Evolutionary conservation across 2,113 vertebrate species (phyloP).

Genomic region (Castor canadensis): DNA sequence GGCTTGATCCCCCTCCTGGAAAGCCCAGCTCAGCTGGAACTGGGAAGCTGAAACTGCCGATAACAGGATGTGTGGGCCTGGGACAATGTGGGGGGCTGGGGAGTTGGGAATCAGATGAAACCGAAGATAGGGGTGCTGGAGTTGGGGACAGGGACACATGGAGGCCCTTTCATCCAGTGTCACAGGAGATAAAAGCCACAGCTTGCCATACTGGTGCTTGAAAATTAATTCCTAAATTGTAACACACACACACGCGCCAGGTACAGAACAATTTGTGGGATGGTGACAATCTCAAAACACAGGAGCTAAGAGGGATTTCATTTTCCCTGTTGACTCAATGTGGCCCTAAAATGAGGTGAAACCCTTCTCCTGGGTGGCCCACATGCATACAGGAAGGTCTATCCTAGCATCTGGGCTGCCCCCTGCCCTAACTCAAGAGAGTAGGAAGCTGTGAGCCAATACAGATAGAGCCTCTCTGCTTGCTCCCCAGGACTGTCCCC

Average conservation of each 20-base stretch:
- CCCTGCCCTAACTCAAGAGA: not conserved
- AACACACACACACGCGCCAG: not conserved
- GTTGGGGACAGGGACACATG: not conserved
- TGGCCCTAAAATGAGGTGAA: not conserved
- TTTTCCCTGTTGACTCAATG: not conserved
- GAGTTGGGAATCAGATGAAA: not conserved
- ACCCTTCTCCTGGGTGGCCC: not conserved
- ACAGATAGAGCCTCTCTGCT: not conserved
- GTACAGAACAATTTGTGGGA: not conserved
- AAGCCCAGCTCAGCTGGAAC: not conserved
- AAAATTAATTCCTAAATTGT: not conserved
- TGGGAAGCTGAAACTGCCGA: conserved; percentile 52
- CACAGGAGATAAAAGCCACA: conserved; percentile 50
- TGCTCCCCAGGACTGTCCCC: conserved; percentile 93
- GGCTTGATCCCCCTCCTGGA: not conserved
- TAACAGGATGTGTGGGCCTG: not conserved
- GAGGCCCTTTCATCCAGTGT: not conserved
- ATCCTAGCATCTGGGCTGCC: rapidly evolving
- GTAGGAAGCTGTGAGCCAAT: not conserved
- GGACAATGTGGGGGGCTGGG: not conserved
- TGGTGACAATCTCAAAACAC: not conserved
- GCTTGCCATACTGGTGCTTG: not conserved
- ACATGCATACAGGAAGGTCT: not conserved
- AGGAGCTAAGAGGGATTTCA: not conserved
- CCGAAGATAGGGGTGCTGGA: not conserved